A percentile compares a stretch with the other conserved stretches of the same genome.
Evolutionary conservation across 2,888 invertebrate species (phyloP).

Genomic region (Caenorhabditis afra): DNA sequence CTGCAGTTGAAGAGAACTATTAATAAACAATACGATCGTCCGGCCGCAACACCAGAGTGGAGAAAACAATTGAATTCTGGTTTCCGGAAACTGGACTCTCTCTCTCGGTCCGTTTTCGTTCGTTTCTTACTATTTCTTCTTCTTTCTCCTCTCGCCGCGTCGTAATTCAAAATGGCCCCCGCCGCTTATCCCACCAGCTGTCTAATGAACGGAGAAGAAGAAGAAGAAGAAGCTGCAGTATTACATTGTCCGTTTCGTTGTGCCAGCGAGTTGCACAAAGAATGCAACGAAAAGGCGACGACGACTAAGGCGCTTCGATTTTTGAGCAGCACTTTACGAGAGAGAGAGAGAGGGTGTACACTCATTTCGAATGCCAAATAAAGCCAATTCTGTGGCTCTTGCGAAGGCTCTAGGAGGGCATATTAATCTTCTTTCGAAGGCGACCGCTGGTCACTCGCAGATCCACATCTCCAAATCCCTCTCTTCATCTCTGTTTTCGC

Average conservation of each 20-base stretch:
- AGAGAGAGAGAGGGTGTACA: conserved; percentile 24
- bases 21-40: conserved; percentile 22
- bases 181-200: conserved; percentile 32
- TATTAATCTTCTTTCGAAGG: conserved; percentile 20
- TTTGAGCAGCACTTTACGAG: conserved; percentile 13
- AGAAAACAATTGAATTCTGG: conserved; percentile 29
- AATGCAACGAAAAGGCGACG: conserved; percentile 42
- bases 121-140: conserved; percentile 9
- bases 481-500: conserved; percentile 10
- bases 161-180: conserved; percentile 31
- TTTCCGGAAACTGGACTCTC: conserved; percentile 30
- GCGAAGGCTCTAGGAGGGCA: conserved; percentile 1
- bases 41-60: conserved; percentile 18
- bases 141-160: conserved; percentile 2
- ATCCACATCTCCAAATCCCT: conserved; percentile 1
- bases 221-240: conserved; percentile 7
- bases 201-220: conserved; percentile 48
- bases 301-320: background rate
- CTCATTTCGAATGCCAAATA: conserved; percentile 39
- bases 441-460: background rate
- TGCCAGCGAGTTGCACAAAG: conserved; percentile 45
- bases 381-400: conserved; percentile 38
- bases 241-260: conserved; percentile 36
- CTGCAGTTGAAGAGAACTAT: conserved; percentile 17
- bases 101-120: conserved; percentile 26